These are phyloP conservation scores for Adelognathus sp. DNA, from an alignment of 2,888 invertebrate genomes.

Conservation along the genomic window DNA sequence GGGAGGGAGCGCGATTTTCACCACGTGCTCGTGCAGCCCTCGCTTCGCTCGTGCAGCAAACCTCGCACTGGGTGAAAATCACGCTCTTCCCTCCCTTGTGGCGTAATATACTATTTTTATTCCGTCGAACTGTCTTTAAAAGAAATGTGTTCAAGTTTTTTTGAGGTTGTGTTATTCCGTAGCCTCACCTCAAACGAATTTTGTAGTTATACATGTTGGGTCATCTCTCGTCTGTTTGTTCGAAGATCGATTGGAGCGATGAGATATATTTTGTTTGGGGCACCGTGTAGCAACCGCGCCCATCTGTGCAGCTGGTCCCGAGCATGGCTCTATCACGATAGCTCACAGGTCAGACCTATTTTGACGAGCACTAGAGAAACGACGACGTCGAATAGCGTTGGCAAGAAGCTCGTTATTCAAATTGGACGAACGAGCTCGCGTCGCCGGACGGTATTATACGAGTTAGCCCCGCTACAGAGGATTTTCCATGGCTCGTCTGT, in stretches of 20 bases:
- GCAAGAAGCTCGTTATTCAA: slow-evolving; percentile 47
- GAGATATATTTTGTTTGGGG: not conserved
- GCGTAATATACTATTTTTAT: not conserved
- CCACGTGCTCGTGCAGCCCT: too few species aligned
- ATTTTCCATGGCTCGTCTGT: not conserved
- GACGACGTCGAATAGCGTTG: not conserved
- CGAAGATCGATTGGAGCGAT: not conserved
- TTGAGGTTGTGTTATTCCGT: not conserved
- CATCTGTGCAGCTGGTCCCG: not conserved
- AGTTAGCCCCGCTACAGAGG: not conserved
- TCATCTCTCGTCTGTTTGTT: too few species aligned
- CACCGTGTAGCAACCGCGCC: slow-evolving; percentile 1
- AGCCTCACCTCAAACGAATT: too few species aligned
- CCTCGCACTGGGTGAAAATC: too few species aligned
- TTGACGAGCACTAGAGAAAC: slow-evolving; percentile 1
- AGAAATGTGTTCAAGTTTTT: not conserved
- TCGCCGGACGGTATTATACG: slow-evolving; percentile 16
- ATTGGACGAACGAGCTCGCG: slow-evolving; percentile 22
- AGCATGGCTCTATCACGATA: too few species aligned
- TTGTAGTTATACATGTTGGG: too few species aligned
- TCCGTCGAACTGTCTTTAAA: not conserved
- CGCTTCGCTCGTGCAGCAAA: too few species aligned
- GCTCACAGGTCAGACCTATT: slow-evolving; percentile 6
- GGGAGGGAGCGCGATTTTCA: too few species aligned
- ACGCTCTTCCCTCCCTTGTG: too few species aligned